phyloP scores from a whole-genome alignment of 2,113 vertebrate species.

The Scopus umbretta region DNA sequence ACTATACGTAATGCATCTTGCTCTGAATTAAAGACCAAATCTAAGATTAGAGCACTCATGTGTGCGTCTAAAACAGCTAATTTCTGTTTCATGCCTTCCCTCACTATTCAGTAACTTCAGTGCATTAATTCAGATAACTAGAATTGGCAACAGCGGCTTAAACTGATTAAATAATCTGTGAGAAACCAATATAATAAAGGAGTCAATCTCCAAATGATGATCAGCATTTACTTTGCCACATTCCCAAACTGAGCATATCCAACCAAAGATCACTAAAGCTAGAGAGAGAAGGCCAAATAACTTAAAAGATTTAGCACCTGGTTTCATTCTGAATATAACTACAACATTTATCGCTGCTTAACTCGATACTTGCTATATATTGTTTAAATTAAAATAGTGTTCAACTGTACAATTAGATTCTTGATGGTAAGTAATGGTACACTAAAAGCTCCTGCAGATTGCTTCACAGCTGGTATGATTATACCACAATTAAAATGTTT shows the following conservation, averaged over 20 bases:
- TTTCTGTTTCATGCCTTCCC: neutral
- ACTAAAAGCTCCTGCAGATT: neutral
- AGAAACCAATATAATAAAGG: neutral
- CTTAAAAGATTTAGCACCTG: neutral
- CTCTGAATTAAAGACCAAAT: neutral
- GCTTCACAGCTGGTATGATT: neutral
- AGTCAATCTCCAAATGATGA: neutral
- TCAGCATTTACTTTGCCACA: neutral
- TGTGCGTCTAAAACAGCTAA: fast-evolving
- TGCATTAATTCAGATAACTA: neutral
- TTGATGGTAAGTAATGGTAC: fast-evolving
- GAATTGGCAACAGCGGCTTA: neutral
- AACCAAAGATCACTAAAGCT: neutral
- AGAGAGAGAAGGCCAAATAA: neutral
- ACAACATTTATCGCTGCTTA: neutral
- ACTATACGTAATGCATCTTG: neutral
- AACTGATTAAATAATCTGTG: neutral
- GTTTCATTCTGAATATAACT: neutral
- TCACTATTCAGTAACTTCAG: neutral
- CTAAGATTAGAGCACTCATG: neutral
- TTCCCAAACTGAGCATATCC: neutral
- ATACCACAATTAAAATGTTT: neutral
- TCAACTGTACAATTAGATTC: neutral
- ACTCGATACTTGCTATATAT: neutral
- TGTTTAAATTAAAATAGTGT: neutral